Base-by-base conservation (phyloP, 2,888 invertebrate genomes). In the Elgonia sp. region DNA sequence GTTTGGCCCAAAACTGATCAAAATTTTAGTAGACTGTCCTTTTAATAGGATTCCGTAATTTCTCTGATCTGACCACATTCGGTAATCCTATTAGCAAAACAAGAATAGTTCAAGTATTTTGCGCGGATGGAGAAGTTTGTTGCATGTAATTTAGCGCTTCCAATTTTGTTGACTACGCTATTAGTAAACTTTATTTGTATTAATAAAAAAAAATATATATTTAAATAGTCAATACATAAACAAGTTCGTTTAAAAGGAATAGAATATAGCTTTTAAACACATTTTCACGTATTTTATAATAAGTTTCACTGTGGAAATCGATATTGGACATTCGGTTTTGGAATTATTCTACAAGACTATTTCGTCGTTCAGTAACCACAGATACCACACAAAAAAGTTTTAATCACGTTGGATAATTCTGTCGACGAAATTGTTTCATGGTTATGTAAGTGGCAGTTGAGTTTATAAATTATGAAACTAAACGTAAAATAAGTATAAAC, bases 51-150 rank as follows among this genome's bases (percentile, higher is more conserved):
- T 82, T 82, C 75, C 55, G 53, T 73, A 83, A 75, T 83, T 75
- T 69, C 67, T 70, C 69, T 20, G 60, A 60, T 75, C 75, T 83
- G 75, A 75, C 60, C 69, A 67, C 60, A 53, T 50, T 46, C 29
- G 7, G 40, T 84, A 76, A 84, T 84, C 84, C 84, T 76, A 84
- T 84, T 84, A 84, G 62, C 29, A 18, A 69, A 69, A 84, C 84
- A 84, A 76, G 57, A 84, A 57, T 73, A 39, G 75, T 76, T 76
- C 21, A 39, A 67, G 84, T 84, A 62, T 84, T 76, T 62, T 69
- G 37, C 42, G 39, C 50, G 53, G 65, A 70, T 67, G 21, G 50
- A 14, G 29, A 69, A 53, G 46, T 62, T 84, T 39, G 40, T 50
- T 65, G 29, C 70, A 70, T 40, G 40, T 60, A 69, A 40, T 79